These are phyloP conservation scores for Trypoxylus dichotomus DNA, from an alignment of 1,140 invertebrate genomes.

Conservation along the genomic window DNA sequence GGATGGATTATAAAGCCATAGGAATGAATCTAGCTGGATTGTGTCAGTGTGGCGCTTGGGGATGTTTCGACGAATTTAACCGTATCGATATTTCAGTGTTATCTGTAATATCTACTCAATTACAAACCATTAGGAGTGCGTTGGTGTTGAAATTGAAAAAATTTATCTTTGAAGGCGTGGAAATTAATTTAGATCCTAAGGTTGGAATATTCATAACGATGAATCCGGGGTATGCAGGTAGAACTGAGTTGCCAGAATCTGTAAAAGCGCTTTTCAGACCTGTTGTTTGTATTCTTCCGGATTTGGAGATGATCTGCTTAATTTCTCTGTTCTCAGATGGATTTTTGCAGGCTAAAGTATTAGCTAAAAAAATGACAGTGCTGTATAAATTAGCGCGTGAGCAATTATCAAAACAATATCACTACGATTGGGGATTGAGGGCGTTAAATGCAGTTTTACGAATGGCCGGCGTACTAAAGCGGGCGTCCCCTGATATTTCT, in stretches of 20 bases:
- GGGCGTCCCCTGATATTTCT: slow-evolving; percentile 71
- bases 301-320: slow-evolving; percentile 86
- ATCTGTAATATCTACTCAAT: slow-evolving; percentile 87
- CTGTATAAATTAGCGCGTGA: slow-evolving; percentile 82
- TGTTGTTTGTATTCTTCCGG: slow-evolving; percentile 86
- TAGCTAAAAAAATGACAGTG: slow-evolving; percentile 93
- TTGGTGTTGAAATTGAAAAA: slow-evolving; percentile 70
- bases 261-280: slow-evolving; percentile 89
- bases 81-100: slow-evolving; percentile 86
- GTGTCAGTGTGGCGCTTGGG: slow-evolving; percentile 79
- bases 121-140: slow-evolving; percentile 85
- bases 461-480: slow-evolving; percentile 85
- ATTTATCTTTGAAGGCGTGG: slow-evolving; percentile 84
- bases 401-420: slow-evolving; percentile 87
- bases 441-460: slow-evolving; percentile 85
- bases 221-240: slow-evolving; percentile 89
- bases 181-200: slow-evolving; percentile 79
- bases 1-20: slow-evolving; percentile 86
- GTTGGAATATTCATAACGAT: slow-evolving; percentile 93
- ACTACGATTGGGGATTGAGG: slow-evolving; percentile 92
- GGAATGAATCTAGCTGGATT: slow-evolving; percentile 81
- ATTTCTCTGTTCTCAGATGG: slow-evolving; percentile 92
- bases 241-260: slow-evolving; percentile 87
- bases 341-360: slow-evolving; percentile 79
- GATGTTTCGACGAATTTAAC: slow-evolving; percentile 92